phyloP scores from a whole-genome alignment of 2,888 invertebrate genomes.

The Calephelis perditalis region DNA sequence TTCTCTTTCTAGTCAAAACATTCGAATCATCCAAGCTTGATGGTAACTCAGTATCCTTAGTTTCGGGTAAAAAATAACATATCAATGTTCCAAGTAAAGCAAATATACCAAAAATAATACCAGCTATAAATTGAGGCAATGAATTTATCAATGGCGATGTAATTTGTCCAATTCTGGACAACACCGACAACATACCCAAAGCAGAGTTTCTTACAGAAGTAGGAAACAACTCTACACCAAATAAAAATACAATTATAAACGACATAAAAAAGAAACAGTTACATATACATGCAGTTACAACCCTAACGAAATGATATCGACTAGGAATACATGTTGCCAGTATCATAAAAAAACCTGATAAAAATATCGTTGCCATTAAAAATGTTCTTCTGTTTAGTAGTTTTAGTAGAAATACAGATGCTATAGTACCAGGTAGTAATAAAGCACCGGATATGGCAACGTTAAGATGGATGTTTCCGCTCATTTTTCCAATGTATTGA shows the following conservation, averaged over 20 bases:
- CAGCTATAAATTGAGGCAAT: constrained; percentile 50
- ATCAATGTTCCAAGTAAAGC: constrained; percentile 81
- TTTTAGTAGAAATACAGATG: constrained; percentile 77
- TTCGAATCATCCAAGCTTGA: constrained; percentile 50
- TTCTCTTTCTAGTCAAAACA: constrained; percentile 30
- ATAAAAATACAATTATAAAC: constrained; percentile 90
- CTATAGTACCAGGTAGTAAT: constrained; percentile 80
- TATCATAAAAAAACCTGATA: constrained; percentile 53
- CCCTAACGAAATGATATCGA: constrained; percentile 57
- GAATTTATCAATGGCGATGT: constrained; percentile 85
- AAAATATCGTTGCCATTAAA: constrained; percentile 73
- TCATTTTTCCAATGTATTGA: constrained; percentile 86
- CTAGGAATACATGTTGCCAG: constrained; percentile 42
- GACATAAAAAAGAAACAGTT: constrained; percentile 87
- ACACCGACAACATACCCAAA: constrained; percentile 87
- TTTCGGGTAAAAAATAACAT: constrained; percentile 82
- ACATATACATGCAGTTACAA: constrained; percentile 81
- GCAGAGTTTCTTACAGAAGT: constrained; percentile 90
- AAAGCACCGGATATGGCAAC: constrained; percentile 84
- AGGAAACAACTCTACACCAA: constrained; percentile 90
- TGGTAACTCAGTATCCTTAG: constrained; percentile 50
- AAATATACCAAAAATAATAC: constrained; percentile 80
- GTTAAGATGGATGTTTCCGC: constrained; percentile 87
- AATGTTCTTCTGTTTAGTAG: constrained; percentile 79
- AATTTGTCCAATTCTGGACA: constrained; percentile 89